Evolutionary conservation across 2,113 vertebrate species (phyloP).

Genomic region (Parotia lawesii): DNA sequence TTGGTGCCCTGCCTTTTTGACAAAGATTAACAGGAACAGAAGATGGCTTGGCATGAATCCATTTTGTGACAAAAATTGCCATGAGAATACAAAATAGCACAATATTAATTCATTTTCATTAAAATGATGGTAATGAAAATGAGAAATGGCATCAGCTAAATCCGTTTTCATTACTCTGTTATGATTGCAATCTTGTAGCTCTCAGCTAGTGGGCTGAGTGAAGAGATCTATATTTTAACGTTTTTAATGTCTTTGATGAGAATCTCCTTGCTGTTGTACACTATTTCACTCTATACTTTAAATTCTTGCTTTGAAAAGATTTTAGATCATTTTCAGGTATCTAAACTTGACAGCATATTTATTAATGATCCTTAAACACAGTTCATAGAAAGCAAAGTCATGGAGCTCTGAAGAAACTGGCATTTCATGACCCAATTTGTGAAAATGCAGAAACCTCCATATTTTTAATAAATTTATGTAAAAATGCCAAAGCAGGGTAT

Average conservation of each 20-base stretch:
- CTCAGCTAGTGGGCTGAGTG: not conserved
- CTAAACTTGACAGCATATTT: not conserved
- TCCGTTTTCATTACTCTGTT: constrained; percentile 49
- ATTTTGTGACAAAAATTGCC: constrained; percentile 22
- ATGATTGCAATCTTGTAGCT: constrained; percentile 43
- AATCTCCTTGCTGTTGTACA: not conserved
- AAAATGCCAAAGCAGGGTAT: not conserved
- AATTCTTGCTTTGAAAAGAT: not conserved
- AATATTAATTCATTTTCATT: constrained; percentile 42
- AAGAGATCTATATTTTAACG: constrained; percentile 7
- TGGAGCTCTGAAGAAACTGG: not conserved
- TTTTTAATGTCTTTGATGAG: not conserved
- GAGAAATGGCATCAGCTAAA: constrained; percentile 44
- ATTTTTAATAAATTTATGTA: not conserved
- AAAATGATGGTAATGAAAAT: constrained; percentile 57
- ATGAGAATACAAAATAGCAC: constrained; percentile 44
- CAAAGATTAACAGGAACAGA: constrained; percentile 36
- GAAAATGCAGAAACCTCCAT: not conserved
- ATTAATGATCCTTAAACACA: not conserved
- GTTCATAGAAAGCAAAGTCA: not conserved
- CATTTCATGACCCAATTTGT: not conserved
- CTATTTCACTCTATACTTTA: not conserved
- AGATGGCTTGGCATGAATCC: not conserved
- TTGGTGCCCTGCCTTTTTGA: not conserved
- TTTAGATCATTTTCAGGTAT: not conserved